Evolutionary conservation across 2,113 vertebrate genomes (phyloP).

Genomic region (Arizona elegans): DNA sequence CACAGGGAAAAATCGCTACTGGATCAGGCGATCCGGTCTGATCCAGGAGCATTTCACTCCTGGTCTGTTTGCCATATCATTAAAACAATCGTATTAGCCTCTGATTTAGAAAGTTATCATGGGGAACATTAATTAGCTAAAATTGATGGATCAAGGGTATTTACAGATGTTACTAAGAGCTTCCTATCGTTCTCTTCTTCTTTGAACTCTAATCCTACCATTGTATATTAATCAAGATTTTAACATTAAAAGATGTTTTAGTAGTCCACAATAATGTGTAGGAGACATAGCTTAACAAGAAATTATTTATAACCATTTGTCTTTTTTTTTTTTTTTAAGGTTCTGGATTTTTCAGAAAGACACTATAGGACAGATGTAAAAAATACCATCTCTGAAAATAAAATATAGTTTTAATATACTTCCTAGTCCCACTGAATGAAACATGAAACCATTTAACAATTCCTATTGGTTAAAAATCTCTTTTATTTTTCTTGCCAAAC

Average conservation of each 20-base stretch:
- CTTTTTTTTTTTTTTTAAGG: not conserved
- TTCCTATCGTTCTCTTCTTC: not conserved
- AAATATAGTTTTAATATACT: constrained; percentile 5
- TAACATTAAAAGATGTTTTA: not conserved
- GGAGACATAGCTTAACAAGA: constrained; percentile 5
- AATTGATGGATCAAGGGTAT: not conserved
- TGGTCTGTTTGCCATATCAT: not conserved
- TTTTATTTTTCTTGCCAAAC: constrained; percentile 28
- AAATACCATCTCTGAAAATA: constrained; percentile 19
- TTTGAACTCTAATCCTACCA: no score
- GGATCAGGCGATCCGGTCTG: no score
- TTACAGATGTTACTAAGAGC: not conserved
- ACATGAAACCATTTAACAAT: constrained; percentile 21
- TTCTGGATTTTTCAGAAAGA: constrained; percentile 5
- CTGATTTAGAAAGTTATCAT: not conserved
- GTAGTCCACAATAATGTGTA: not conserved
- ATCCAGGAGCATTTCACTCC: no score
- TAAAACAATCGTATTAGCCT: no score
- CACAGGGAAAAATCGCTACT: no score
- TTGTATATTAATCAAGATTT: not conserved
- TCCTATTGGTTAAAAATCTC: constrained; percentile 14
- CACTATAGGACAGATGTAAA: not conserved
- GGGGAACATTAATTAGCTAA: not conserved
- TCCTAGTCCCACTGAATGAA: constrained; percentile 19
- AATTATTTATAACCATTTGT: not conserved